Evolutionary conservation across 2,113 vertebrate genomes (phyloP), one percentile per base, ranked within the genome.

Genomic region (Chamaetylas fuelleborni): DNA sequence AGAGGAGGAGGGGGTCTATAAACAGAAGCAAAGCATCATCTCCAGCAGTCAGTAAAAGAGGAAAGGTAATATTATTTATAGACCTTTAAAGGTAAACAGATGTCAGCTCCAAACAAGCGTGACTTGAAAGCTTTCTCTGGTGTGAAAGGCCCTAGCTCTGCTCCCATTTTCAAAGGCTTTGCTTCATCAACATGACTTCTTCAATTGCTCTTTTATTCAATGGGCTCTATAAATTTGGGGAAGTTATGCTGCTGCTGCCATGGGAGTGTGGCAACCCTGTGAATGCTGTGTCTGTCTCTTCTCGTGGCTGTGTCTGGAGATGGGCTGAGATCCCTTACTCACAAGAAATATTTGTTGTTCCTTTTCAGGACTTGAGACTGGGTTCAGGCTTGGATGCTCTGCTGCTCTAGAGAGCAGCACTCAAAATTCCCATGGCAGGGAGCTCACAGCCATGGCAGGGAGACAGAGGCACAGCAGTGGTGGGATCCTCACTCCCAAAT

Each of bases 31-130:
- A 96, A 93, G 78, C 51, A 92, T 96, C 88, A 80, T 91, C 93
- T 93, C 90, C 91, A 90, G 85, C 36, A 97, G 93, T 95, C 82
- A 93, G 94, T 91, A 95, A 95, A 98, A 98, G 86, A 95, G 38
- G 67, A 93, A 38, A 67, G 92, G 94, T 95, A 90, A 95, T 96
- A 96, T 97, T 96, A 97, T 97, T 98, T 97, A 95, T 95, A 95
- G 95, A 87, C 95, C 86, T 96, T 86, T 95, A 97, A 96, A 96
- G 93, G 93, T 95, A 94, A 93, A 56, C 54, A 91, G 86, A 86
- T 94, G 80, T 33, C 78, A 93, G 77, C 91, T 97, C 86, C 92
- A 94, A 95, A 90, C 29, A 24, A 94, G 61, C 17, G 18, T 5
- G 11, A 72, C 81, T 95, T 93, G 88, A 91, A 97, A 93, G 82